Base-by-base conservation (phyloP, 2,113 vertebrate species). In the Tragelaphus imberbis region DNA sequence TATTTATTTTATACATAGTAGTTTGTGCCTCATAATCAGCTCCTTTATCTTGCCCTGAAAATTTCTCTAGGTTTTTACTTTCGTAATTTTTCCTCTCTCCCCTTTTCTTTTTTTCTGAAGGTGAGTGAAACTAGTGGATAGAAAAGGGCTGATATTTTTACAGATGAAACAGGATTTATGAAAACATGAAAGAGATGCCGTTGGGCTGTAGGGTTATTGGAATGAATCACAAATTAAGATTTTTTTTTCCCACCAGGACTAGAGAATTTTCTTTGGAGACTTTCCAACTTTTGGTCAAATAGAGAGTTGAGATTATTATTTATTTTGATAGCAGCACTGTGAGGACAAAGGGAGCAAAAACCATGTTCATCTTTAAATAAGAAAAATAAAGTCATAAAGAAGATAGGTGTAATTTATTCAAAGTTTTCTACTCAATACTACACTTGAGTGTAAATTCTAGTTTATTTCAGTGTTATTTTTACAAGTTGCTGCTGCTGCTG, bases 201-300 rank as follows among this genome's bases (percentile, higher is more conserved):
- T 92, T 16, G 88, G 61, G n/a, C 1, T 81, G 58, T 61, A 58
- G 82, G 65, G 40, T 28, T 89, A 5, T 84, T 94, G 81, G 71
- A 90, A 17, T 93, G 56, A 91, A 93, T 17, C n/a, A 82, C 10
- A 59, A 49, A 68, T 63, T 80, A 88, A 84, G 82, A 3, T 16
- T 85, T 77, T 12, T 81, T 51, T 95, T 91, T 84, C 15, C 51
- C 30, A 68, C 55, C 47, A 94, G 44, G 53, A 81, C 55, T 86
- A 87, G 92, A 92, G 36, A 55, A 71, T 59, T 79, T 63, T 96
- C 30, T 93, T 56, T 59, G 92, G 40, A 84, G 44, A 86, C 92
- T 87, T 33, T 30, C 81, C 56, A 96, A 44, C 40, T 97, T 97
- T 92, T 95, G 44, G 53, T 95, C 21, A 88, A 19, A 58, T 89